phyloP scores from a whole-genome alignment of 2,797 vertebrate species.

The Glossophaga mutica region DNA sequence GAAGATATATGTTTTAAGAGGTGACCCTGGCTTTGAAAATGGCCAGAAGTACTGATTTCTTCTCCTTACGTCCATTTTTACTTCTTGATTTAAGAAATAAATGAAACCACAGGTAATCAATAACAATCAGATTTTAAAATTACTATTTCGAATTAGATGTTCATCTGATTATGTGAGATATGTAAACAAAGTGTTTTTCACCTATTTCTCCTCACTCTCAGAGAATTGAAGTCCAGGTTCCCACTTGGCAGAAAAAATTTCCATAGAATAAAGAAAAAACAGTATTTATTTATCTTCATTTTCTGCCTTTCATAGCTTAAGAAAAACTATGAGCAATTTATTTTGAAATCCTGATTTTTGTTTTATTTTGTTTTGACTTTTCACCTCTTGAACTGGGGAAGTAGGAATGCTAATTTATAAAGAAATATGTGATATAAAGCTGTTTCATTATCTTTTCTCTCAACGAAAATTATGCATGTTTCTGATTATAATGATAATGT shows the following conservation, averaged over 20 bases:
- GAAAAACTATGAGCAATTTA: background rate
- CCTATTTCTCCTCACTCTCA: background rate
- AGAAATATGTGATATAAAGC: background rate
- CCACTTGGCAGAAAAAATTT: background rate
- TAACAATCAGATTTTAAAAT: background rate
- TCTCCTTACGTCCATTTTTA: background rate
- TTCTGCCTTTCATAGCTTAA: background rate
- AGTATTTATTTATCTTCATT: background rate
- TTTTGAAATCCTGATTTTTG: background rate
- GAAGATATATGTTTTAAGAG: background rate
- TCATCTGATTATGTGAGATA: background rate
- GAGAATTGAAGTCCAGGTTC: background rate
- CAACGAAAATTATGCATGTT: background rate
- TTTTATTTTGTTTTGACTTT: background rate
- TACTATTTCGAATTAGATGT: conserved; percentile 7
- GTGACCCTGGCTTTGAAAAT: background rate
- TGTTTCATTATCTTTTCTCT: background rate
- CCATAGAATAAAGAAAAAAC: background rate
- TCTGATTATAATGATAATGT: background rate
- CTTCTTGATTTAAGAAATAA: background rate
- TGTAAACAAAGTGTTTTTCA: background rate
- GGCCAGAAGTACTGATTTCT: background rate
- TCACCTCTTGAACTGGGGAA: background rate
- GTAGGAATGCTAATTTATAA: background rate
- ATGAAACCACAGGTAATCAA: background rate